These are phyloP conservation scores for Diadophis punctatus DNA, from an alignment of 2,113 vertebrate species.

Conservation along the genomic window DNA sequence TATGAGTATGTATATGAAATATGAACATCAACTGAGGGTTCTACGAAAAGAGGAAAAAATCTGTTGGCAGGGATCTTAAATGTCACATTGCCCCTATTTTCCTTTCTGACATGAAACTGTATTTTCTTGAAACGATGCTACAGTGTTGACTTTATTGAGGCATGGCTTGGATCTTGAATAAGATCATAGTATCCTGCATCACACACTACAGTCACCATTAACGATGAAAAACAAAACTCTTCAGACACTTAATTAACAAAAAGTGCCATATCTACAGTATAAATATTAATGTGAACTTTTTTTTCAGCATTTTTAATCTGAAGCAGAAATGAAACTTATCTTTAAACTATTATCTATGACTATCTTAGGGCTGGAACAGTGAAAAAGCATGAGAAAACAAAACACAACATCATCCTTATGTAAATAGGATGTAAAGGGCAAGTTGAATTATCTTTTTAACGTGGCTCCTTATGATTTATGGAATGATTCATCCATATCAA, in stretches of 20 bases:
- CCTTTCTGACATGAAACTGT: neutral
- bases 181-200: neutral
- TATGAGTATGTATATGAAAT: slow-evolving; percentile 23
- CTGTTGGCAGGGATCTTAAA: neutral
- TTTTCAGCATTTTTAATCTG: neutral
- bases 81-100: neutral
- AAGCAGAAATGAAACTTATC: neutral
- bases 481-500: neutral
- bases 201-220: neutral
- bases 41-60: slow-evolving; percentile 17
- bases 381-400: neutral
- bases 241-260: neutral
- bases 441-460: neutral
- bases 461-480: neutral
- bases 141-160: neutral
- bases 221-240: neutral
- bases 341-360: neutral
- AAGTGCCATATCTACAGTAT: neutral
- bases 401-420: neutral
- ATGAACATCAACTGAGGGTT: slow-evolving; percentile 36
- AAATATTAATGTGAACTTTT: neutral
- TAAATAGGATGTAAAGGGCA: neutral
- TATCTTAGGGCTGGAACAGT: neutral
- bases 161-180: neutral
- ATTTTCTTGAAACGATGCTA: neutral